Conservation (phyloP, 1,140 invertebrate genomes). For the Pemphigus obesinymphae region DNA sequence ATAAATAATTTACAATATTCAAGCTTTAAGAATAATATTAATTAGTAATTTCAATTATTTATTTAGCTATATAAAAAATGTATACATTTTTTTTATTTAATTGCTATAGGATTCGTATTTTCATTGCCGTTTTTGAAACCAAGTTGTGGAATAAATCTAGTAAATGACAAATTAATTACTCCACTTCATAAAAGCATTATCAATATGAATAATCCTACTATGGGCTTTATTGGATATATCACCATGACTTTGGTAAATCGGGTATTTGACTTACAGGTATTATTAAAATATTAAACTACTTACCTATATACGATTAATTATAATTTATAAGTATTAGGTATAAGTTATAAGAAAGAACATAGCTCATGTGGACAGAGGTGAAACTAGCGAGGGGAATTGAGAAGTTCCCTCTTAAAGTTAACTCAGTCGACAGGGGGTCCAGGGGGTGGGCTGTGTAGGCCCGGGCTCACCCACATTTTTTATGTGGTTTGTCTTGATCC, state of each 20-base stretch:
- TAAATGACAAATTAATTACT: constrained; percentile 59
- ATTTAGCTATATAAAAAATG: not conserved
- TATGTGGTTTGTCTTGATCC: too few species aligned
- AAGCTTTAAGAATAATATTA: not conserved
- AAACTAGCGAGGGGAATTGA: too few species aligned
- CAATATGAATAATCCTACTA: constrained; percentile 63
- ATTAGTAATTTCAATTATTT: too few species aligned
- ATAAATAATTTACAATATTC: not conserved
- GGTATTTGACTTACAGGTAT: constrained; percentile 66
- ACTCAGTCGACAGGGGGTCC: too few species aligned
- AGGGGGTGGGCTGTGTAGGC: too few species aligned
- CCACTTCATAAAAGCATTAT: constrained; percentile 72
- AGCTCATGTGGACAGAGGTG: too few species aligned
- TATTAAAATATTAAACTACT: not conserved
- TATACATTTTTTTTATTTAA: not conserved
- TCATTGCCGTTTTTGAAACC: constrained; percentile 63
- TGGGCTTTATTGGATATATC: constrained; percentile 69
- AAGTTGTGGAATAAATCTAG: constrained; percentile 56
- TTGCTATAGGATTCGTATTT: constrained; percentile 65
- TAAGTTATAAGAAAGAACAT: too few species aligned
- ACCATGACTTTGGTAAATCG: constrained; percentile 62
- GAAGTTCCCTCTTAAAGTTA: too few species aligned
- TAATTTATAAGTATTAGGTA: not conserved
- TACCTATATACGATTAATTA: not conserved
- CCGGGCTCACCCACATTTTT: too few species aligned